A percentile compares a stretch with the other conserved stretches of the same genome.
phyloP scores from a whole-genome alignment of 1,140 invertebrate species.

The Eurosta solidaginis region DNA sequence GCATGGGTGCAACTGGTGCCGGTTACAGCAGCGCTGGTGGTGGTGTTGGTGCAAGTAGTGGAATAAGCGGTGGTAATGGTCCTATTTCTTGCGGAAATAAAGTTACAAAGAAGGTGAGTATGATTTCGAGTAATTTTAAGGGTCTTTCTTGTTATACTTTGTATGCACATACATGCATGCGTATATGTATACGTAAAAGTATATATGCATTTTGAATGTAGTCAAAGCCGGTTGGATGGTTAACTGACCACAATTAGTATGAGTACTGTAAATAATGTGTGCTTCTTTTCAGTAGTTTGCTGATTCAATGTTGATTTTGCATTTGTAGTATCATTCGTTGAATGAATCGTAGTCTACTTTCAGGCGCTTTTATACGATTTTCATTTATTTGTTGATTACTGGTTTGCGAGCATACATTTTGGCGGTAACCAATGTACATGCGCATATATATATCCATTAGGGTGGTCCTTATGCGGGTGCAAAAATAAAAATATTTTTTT shows the following conservation, averaged over 20 bases:
- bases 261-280: not conserved
- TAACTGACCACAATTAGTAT: constrained; percentile 16
- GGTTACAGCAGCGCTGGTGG: not conserved
- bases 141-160: too few species aligned
- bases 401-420: not conserved
- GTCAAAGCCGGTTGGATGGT: not conserved
- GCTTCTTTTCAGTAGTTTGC: not conserved
- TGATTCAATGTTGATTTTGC: not conserved
- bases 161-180: too few species aligned
- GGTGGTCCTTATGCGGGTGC: too few species aligned
- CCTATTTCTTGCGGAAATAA: constrained; percentile 39
- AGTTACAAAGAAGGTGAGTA: constrained; percentile 57
- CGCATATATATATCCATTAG: too few species aligned
- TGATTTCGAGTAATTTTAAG: not conserved
- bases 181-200: not conserved
- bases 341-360: not conserved
- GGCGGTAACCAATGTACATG: too few species aligned
- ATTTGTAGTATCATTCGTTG: not conserved
- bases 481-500: too few species aligned
- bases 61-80: not conserved
- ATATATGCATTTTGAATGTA: not conserved
- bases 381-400: not conserved
- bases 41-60: not conserved
- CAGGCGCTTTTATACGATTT: not conserved
- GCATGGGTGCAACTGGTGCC: not conserved